Evolutionary conservation across 2,113 vertebrate species (phyloP).

Genomic region (Aleadryas rufinucha): DNA sequence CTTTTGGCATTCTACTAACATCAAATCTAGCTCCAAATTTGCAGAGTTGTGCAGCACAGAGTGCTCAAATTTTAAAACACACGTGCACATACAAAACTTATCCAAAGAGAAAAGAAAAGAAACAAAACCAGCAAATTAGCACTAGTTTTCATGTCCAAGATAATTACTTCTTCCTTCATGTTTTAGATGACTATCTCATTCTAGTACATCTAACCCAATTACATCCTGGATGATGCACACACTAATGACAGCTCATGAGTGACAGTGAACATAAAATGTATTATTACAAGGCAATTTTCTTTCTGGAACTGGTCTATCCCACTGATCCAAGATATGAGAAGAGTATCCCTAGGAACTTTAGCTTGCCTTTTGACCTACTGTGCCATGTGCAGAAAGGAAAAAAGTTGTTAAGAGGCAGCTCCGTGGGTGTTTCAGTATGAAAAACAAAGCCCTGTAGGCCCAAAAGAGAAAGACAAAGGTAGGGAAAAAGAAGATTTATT

Average conservation of each 20-base stretch:
- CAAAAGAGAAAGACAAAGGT: slow-evolving; percentile 1
- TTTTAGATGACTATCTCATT: slow-evolving; percentile 46
- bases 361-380: neutral
- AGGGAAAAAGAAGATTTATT: neutral
- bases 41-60: neutral
- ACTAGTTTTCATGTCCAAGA: slow-evolving; percentile 56
- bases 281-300: neutral
- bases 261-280: slow-evolving; percentile 30
- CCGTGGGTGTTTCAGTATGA: neutral
- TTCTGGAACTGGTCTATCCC: slow-evolving; percentile 1
- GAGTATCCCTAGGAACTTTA: neutral
- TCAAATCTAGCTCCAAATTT: neutral
- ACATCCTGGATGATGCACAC: slow-evolving; percentile 24
- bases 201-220: slow-evolving; percentile 46
- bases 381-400: neutral
- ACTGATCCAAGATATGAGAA: neutral
- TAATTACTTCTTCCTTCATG: slow-evolving; percentile 47
- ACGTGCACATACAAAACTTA: neutral
- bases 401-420: neutral
- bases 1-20: slow-evolving; percentile 3
- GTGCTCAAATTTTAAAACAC: neutral
- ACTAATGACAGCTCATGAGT: slow-evolving; percentile 35
- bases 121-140: slow-evolving; percentile 55
- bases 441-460: neutral
- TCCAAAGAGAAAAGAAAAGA: slow-evolving; percentile 26